Evolutionary conservation across 2,888 invertebrate genomes (phyloP).

Genomic region (Nephrotoma guestfalica): DNA sequence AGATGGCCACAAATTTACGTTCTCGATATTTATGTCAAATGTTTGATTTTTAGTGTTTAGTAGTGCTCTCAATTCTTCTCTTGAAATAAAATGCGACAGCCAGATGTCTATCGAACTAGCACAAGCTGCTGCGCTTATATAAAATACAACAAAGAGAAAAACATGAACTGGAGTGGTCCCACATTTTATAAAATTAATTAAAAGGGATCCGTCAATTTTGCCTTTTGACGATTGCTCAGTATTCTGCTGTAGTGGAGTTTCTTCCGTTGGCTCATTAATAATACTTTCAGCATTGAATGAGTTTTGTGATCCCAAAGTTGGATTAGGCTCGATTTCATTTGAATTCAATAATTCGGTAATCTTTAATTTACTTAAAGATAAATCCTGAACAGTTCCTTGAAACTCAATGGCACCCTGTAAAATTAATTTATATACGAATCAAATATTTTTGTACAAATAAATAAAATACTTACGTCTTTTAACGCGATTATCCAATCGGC

Average conservation of each 20-base stretch:
- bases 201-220: constrained; percentile 30
- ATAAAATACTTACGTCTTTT: constrained; percentile 33
- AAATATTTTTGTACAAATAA: constrained; percentile 11
- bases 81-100: constrained; percentile 42
- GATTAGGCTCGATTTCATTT: not conserved
- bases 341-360: constrained; percentile 35
- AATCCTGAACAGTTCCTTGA: constrained; percentile 32
- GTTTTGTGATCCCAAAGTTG: constrained; percentile 8
- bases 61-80: constrained; percentile 13
- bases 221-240: constrained; percentile 33
- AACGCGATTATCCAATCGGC: constrained; percentile 42
- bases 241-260: constrained; percentile 4
- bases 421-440: constrained; percentile 20
- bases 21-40: constrained; percentile 17
- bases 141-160: constrained; percentile 29
- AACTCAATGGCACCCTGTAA: constrained; percentile 30
- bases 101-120: constrained; percentile 54
- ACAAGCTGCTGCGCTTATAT: constrained; percentile 37
- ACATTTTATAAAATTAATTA: constrained; percentile 34
- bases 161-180: constrained; percentile 37
- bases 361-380: constrained; percentile 34
- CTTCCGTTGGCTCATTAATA: constrained; percentile 19
- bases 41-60: not conserved
- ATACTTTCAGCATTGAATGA: constrained; percentile 17
- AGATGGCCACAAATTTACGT: not conserved